Evolutionary conservation across 2,113 vertebrate species (phyloP).

Genomic region (Xerus inauris): DNA sequence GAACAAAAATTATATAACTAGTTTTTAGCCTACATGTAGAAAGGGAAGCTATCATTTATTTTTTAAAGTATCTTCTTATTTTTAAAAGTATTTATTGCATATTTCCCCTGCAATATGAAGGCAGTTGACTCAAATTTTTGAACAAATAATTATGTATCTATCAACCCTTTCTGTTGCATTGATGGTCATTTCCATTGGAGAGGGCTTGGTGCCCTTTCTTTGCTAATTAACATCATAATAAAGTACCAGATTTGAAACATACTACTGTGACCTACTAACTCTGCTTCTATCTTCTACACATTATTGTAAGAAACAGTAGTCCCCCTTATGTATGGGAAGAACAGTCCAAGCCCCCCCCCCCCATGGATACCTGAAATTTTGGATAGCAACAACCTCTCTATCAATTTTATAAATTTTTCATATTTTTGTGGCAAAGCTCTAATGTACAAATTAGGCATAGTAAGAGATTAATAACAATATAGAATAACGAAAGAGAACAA

Average conservation of each 20-base stretch:
- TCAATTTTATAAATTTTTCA: not conserved
- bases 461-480: not conserved
- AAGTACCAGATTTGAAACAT: not conserved
- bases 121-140: not conserved
- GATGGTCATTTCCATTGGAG: not conserved
- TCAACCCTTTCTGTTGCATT: not conserved
- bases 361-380: not conserved
- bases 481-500: not conserved
- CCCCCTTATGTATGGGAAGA: not conserved
- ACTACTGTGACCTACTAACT: not conserved
- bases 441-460: not conserved
- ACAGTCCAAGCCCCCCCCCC: not conserved
- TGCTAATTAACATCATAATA: not conserved
- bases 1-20: not conserved
- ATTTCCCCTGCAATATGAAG: not conserved
- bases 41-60: not conserved
- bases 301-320: not conserved
- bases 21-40: not conserved
- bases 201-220: not conserved
- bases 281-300: not conserved
- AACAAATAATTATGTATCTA: not conserved
- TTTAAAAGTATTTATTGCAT: not conserved
- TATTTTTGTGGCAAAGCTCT: not conserved
- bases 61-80: not conserved
- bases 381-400: not conserved